Conservation (phyloP, 1,140 invertebrate genomes). For the Drosophila suzukii region DNA sequence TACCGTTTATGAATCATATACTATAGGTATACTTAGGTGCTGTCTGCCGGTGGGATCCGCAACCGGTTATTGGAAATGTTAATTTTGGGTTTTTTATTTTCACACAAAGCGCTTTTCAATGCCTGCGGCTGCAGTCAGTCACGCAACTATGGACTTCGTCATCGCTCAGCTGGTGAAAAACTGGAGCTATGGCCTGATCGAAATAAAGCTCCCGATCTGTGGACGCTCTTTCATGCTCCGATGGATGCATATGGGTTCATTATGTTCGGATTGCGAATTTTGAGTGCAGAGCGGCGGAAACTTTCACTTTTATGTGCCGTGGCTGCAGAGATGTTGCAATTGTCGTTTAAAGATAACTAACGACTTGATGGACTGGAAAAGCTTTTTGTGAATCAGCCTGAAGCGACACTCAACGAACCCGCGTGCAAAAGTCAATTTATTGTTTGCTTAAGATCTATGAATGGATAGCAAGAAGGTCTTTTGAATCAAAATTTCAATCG, state of each 20-base stretch:
- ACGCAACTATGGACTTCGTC: slow-evolving; percentile 63
- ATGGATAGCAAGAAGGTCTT: background rate
- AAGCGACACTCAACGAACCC: slow-evolving; percentile 20
- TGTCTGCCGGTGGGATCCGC: slow-evolving; percentile 35
- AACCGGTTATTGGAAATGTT: slow-evolving; percentile 70
- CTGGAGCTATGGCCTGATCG: slow-evolving; percentile 3
- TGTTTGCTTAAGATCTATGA: background rate
- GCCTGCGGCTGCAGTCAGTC: slow-evolving; percentile 41
- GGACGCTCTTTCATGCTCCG: slow-evolving; percentile 51
- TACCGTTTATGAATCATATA: slow-evolving; percentile 69
- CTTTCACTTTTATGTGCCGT: slow-evolving; percentile 65
- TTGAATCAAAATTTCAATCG: background rate
- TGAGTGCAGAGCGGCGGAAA: slow-evolving; percentile 56
- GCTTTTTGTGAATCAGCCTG: slow-evolving; percentile 50
- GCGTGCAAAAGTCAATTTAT: background rate
- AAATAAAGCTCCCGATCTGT: slow-evolving; percentile 24
- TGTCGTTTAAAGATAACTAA: slow-evolving; percentile 27
- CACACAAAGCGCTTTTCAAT: slow-evolving; percentile 56
- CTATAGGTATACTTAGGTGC: slow-evolving; percentile 7
- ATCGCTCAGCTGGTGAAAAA: slow-evolving; percentile 61
- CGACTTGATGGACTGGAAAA: slow-evolving; percentile 25
- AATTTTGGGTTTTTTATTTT: slow-evolving; percentile 61
- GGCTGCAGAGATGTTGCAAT: slow-evolving; percentile 52
- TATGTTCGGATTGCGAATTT: slow-evolving; percentile 72
- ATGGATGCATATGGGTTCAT: slow-evolving; percentile 52